These are phyloP conservation scores for Bombus huntii DNA, from an alignment of 1,140 invertebrate genomes.

Conservation along the genomic window DNA sequence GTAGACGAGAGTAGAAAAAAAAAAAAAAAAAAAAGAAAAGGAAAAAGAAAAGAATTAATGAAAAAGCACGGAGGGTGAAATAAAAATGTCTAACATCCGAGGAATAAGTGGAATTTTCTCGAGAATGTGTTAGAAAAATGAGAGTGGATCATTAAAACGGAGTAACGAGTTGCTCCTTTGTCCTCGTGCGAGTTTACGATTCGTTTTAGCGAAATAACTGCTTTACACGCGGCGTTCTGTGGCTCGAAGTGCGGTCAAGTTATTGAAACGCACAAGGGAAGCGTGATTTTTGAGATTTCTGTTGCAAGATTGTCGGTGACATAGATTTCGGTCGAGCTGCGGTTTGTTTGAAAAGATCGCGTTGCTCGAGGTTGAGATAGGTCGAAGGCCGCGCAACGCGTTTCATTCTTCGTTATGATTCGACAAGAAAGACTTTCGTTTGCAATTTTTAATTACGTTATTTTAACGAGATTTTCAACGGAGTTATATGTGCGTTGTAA, in stretches of 20 bases:
- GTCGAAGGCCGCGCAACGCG: too few relatives aligned
- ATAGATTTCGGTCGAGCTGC: not conserved
- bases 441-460: too few relatives aligned
- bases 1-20: not conserved
- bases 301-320: not conserved
- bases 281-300: not conserved
- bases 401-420: not conserved
- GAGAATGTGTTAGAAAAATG: constrained; percentile 2
- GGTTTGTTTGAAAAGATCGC: not conserved
- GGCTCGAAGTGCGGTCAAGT: not conserved
- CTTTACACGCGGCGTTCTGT: not conserved
- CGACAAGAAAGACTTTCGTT: not conserved
- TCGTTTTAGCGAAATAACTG: constrained; percentile 3
- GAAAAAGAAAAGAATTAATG: not conserved
- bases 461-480: too few relatives aligned
- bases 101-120: not conserved
- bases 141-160: constrained; percentile 10
- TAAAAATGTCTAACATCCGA: not conserved
- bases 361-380: too few relatives aligned
- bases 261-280: not conserved
- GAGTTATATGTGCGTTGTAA: too few relatives aligned
- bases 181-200: not conserved
- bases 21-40: fast-evolving
- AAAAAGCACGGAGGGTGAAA: not conserved
- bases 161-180: constrained; percentile 28